Base-by-base conservation (phyloP, 2,113 vertebrate genomes). In the Elachura formosa region DNA sequence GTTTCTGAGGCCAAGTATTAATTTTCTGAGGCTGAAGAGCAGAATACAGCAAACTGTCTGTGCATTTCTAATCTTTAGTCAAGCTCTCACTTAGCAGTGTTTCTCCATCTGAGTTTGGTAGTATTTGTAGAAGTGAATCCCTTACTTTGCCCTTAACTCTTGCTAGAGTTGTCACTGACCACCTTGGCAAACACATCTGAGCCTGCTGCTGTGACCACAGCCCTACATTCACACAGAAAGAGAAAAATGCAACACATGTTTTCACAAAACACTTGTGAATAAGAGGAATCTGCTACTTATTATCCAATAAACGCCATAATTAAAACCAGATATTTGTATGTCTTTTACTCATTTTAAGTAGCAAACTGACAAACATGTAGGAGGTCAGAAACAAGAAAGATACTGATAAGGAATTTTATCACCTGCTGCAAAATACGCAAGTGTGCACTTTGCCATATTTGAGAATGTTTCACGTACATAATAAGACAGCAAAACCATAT, bases 261-360 rank as follows among this genome's bases (percentile, higher is more conserved):
- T 89, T 61, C 31, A 67, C 14, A 56, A 59, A 93, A 59, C 21
- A 10, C 6, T 45, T 89, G 28, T 22, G 33, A 95, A 22, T 59
- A 79, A 87, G 31, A 85, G 45, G 6, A 82, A 79, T 75, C 40
- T 88, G 43, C 84, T 84, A 40, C 6, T 21, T 55, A 33, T 61
- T 80, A 73, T 41, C 36, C 61, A 90, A 81, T 74, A 85, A 90
- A 8, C 33, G 61, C 12, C 71, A 73, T 34, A 72, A 92, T 88
- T 90, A 81, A 71, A 82, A 61, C 14, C 66, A 93, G 36, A 89
- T 48, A 24, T 14, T 18, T 25, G 6, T 12, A 12, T 20, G 18
- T 36, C 26, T 54, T 97, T 96, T 29, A 80, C 23, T 43, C n/a
- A 71, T 56, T 94, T 74, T 93, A 87, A 90, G 88, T 66, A 84